Base-by-base conservation (phyloP, 92 coral and sea anemone species). In the Porites cylindrica region DNA sequence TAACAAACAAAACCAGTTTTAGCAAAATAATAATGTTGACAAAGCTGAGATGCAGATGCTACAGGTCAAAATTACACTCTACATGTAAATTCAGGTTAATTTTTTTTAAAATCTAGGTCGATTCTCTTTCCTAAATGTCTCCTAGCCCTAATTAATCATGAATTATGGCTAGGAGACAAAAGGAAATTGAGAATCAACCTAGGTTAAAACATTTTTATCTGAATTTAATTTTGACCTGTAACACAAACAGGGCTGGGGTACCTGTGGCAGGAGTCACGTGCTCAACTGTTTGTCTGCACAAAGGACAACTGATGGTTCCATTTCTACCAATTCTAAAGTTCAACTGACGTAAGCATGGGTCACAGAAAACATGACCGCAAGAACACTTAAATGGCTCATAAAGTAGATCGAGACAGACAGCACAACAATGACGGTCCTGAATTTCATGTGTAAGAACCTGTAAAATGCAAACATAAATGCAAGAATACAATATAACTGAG, bases 351-450 rank as follows among this genome's bases (percentile, higher is more conserved):
- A 96, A 88, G 70, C 99, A 96, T 11, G 99, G 94, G 70, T 96
- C 99, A 88, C 99, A 96, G 81, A 96, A 96, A 26, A 96, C 91
- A 54, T 96, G 99, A 77, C 86, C 89, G 66, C 99, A 96, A 26
- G 94, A 93, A 77, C 98, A 95, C 50, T 71, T 32, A 19, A 92
- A 87, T 1, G 99, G 99, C 14, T 96, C 92, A 78, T 91, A 96
- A 53, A 96, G 79, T 75, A 93, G 81, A 75, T 96, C 98, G 61
- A 96, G 91, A 71, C 99, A 96, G 7, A 96, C 92, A 78, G 99
- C 89, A 71, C 99, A 96, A 59, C 81, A 70, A 21, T 93, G 90
- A 64, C 75, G 91, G 18, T 93, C 96, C 50, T 80, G 93, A 32
- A 91, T 72, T 21, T 89, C 91, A 14, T 56, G 72, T 50, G 2